Evolutionary conservation across 1,140 invertebrate species (phyloP).

Genomic region (Zaprionus ornatus): DNA sequence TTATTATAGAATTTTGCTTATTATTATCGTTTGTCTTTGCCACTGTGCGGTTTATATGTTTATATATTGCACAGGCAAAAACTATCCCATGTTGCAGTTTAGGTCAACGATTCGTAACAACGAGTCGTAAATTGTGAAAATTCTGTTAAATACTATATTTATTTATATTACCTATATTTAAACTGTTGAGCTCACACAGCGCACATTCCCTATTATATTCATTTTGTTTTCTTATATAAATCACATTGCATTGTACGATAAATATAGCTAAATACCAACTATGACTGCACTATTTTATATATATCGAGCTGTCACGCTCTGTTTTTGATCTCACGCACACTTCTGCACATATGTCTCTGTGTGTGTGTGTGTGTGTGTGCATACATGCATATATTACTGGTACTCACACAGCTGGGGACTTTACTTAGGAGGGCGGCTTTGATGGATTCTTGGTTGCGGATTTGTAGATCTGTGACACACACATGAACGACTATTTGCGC

Average conservation of each 20-base stretch:
- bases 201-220: not conserved
- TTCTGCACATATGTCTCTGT: not conserved
- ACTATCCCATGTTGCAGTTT: conserved; percentile 25
- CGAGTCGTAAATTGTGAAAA: not conserved
- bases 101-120: conserved; percentile 29
- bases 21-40: conserved; percentile 17
- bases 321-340: not conserved
- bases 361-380: not conserved
- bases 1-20: conserved; percentile 37
- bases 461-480: conserved; percentile 3
- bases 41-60: conserved; percentile 1
- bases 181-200: not conserved
- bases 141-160: conserved; percentile 4
- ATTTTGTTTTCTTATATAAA: conserved; percentile 9
- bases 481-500: conserved; percentile 13
- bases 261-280: not conserved
- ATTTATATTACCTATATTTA: conserved; percentile 7
- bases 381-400: conserved; percentile 6
- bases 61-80: not conserved
- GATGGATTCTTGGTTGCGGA: conserved; percentile 14
- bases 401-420: conserved; percentile 9
- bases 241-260: not conserved
- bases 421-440: conserved; percentile 1
- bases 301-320: not conserved
- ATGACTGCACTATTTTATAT: not conserved